Evolutionary conservation across 2,797 vertebrate species (phyloP), one percentile per base, ranked within the genome.

Genomic region (Pitangus sulphuratus): DNA sequence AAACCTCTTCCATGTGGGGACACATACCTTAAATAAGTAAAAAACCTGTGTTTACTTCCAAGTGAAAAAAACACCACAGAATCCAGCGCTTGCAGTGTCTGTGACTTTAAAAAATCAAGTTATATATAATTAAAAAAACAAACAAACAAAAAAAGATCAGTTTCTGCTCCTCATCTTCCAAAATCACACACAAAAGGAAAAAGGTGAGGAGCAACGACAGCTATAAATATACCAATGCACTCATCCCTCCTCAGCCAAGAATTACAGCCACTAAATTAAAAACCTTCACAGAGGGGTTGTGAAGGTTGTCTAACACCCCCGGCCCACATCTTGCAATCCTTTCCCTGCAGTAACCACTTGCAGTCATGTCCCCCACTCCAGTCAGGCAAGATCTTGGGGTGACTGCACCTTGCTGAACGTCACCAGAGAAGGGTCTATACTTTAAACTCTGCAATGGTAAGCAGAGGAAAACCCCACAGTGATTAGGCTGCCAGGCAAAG

Each of bases 351-450:
- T 6, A 51, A 30, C 26, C 28, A 18, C 16, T 30, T 7, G 16
- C 11, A 66, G 12, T 0, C 19, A 6, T 0, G 1, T 7, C 8
- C 6, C 12, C n/a, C 8, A 1, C 26, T n/a, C n/a, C 48, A 72
- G 22, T 17, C 37, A 57, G 37, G 31, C 15, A 31, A 16, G 22
- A 19, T 19, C 11, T n/a, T n/a, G 37, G 8, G 42, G 15, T 24
- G 35, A 45, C 16, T 39, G 21, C 4, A 4, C 22, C 25, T 40
- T 42, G 5, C 45, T n/a, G 16, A 33, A 45, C 40, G 14, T 11
- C 24, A 10, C 26, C 20, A 20, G 30, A 75, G 20, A 45, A 33
- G 3, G 7, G 10, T 30, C 21, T 48, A 16, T 21, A 12, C 18
- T 72, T 54, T 37, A 24, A 75, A 17, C 12, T 5, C 3, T 45